phyloP scores from a whole-genome alignment of 64 coral and sea anemone species.

The Actinia equina region DNA sequence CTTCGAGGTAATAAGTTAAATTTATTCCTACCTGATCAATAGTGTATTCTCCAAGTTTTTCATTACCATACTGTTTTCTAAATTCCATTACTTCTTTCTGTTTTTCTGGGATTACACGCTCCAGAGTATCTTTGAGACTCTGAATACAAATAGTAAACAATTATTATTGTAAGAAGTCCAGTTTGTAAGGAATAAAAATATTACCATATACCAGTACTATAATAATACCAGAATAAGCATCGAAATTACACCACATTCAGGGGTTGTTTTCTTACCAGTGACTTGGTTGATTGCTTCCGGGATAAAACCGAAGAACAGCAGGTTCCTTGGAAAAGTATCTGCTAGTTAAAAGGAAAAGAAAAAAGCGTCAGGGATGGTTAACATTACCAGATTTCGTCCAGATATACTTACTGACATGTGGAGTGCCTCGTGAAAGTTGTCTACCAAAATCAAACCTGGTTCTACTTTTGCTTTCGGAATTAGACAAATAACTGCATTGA shows the following conservation, averaged over 20 bases:
- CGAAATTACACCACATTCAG: background rate
- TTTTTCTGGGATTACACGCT: slow-evolving; percentile 77
- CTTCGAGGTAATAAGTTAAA: background rate
- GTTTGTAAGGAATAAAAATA: background rate
- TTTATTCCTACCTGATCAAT: slow-evolving; percentile 76
- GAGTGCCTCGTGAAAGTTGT: background rate
- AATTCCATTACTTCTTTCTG: slow-evolving; percentile 97
- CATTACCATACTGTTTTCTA: slow-evolving; percentile 72
- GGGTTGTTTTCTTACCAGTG: slow-evolving; percentile 1
- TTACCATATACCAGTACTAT: background rate
- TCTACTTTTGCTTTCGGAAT: background rate
- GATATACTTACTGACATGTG: background rate
- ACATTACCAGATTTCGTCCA: background rate
- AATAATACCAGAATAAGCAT: background rate
- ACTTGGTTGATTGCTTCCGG: slow-evolving; percentile 20
- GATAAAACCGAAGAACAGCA: background rate
- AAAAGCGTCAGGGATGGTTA: background rate
- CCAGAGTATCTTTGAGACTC: slow-evolving; percentile 81
- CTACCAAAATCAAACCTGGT: background rate
- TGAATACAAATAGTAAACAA: slow-evolving; percentile 10
- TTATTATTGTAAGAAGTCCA: background rate
- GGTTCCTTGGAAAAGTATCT: slow-evolving; percentile 4
- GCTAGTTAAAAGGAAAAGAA: background rate
- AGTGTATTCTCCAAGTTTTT: slow-evolving; percentile 82
- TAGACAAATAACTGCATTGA: background rate